A percentile compares a stretch with the other conserved stretches of the same genome.
These are phyloP conservation scores for Tauraco erythrolophus DNA, from an alignment of 2,113 vertebrate species.

Conservation along the genomic window DNA sequence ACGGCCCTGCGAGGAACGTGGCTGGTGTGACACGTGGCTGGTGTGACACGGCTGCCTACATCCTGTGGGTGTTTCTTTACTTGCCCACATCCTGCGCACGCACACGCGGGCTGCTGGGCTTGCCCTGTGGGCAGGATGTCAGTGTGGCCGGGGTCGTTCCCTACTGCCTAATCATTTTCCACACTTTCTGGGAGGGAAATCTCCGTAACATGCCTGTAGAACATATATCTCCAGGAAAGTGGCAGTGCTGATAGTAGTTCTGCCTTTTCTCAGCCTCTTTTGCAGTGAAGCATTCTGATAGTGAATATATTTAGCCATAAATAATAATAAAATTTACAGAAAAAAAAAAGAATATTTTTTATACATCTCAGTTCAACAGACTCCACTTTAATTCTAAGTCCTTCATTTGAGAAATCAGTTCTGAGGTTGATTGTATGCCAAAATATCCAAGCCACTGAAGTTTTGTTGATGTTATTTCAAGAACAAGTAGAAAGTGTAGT, in stretches of 20 bases:
- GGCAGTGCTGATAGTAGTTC: background rate
- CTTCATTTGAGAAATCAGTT: background rate
- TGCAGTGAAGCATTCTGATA: background rate
- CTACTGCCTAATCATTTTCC: background rate
- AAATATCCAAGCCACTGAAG: background rate
- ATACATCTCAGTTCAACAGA: background rate
- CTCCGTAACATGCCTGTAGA: background rate
- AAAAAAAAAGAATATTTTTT: conserved; percentile 1
- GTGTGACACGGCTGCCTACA: rapidly evolving
- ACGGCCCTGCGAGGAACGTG: rapidly evolving
- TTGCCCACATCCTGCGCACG: rapidly evolving
- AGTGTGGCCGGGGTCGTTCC: rapidly evolving
- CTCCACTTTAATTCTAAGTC: background rate
- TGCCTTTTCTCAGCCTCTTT: background rate
- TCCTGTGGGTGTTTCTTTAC: rapidly evolving
- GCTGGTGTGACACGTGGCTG: rapidly evolving
- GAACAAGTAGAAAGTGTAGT: background rate
- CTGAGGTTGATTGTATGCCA: background rate
- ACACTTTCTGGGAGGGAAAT: background rate
- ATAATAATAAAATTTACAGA: background rate
- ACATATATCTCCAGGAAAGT: background rate
- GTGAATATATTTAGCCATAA: background rate
- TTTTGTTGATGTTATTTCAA: background rate
- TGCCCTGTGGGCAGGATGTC: background rate
- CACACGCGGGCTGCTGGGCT: rapidly evolving